phyloP scores from a whole-genome alignment of 2,888 invertebrate genomes.

The Polyommatus iphigenia region DNA sequence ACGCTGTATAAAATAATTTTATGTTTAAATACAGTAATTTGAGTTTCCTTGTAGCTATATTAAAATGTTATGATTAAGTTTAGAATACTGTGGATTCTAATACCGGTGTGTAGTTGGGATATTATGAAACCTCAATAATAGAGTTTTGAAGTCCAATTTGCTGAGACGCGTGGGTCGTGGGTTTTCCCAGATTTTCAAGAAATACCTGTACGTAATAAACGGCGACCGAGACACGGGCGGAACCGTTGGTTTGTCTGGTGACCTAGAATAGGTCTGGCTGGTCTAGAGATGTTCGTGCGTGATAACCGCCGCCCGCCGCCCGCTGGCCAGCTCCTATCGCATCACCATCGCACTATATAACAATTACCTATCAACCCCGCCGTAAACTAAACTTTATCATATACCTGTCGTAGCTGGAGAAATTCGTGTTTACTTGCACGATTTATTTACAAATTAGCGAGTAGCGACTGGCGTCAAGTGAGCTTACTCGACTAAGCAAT shows the following conservation, averaged over 20 bases:
- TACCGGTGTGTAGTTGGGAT: not conserved
- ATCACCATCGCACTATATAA: conserved; percentile 32
- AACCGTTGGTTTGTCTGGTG: conserved; percentile 64
- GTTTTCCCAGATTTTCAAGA: conserved; percentile 29
- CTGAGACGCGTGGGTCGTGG: not conserved
- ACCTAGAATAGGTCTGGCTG: conserved; percentile 56
- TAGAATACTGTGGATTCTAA: not conserved
- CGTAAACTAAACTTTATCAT: conserved; percentile 11
- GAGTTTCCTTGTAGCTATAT: conserved; percentile 1
- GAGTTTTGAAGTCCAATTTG: not conserved
- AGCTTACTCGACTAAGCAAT: not conserved
- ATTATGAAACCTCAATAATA: not conserved
- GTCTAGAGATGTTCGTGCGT: conserved; percentile 57
- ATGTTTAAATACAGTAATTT: conserved; percentile 1
- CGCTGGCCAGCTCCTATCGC: conserved; percentile 32
- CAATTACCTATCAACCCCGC: conserved; percentile 31
- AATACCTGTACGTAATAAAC: conserved; percentile 35
- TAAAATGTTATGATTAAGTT: not conserved
- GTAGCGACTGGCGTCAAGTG: not conserved
- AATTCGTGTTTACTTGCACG: not conserved
- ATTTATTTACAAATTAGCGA: not conserved
- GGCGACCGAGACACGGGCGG: conserved; percentile 42
- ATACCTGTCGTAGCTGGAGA: not conserved
- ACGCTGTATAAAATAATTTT: conserved; percentile 12
- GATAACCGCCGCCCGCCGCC: conserved; percentile 49